Conservation (phyloP, 2,113 vertebrate genomes). For the Theristicus caerulescens region DNA sequence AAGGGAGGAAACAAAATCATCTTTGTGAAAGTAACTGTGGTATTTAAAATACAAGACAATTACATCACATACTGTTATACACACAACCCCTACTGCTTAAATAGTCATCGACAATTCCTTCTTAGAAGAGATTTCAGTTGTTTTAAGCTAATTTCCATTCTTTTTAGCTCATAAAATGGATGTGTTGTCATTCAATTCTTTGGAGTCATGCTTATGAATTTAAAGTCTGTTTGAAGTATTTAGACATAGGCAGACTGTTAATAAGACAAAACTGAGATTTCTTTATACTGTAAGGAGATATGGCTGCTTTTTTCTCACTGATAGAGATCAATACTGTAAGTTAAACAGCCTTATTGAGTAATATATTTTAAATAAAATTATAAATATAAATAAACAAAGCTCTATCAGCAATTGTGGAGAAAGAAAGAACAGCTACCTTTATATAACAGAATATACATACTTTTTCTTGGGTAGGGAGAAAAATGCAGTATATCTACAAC, state of each 20-base stretch:
- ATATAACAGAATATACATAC: not conserved
- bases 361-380: not conserved
- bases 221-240: not conserved
- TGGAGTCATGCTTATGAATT: not conserved
- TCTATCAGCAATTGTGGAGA: not conserved
- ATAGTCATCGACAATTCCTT: not conserved
- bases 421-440: not conserved
- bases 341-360: not conserved
- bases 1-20: not conserved
- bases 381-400: not conserved
- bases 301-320: not conserved
- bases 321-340: not conserved
- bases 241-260: not conserved
- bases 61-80: not conserved
- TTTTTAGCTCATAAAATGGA: not conserved
- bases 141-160: conserved; percentile 49
- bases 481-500: not conserved
- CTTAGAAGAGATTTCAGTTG: conserved; percentile 18
- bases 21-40: not conserved
- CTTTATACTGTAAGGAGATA: not conserved
- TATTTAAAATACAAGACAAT: conserved; percentile 39
- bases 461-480: not conserved
- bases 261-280: not conserved
- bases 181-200: not conserved
- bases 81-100: not conserved